Conservation (phyloP, 2,888 invertebrate genomes). For the Allygus modestus region DNA sequence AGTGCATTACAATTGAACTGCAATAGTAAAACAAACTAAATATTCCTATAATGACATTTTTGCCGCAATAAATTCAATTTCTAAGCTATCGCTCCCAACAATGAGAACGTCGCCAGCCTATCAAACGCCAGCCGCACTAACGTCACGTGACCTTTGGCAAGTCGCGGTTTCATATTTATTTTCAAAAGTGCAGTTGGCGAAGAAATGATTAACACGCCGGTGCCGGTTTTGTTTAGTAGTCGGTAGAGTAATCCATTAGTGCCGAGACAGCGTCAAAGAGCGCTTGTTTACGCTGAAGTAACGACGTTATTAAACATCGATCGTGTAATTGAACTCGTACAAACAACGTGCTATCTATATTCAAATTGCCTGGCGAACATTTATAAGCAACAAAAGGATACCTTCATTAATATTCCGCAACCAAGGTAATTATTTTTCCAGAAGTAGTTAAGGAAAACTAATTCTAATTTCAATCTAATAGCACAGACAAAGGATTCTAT, state of each 20-base stretch:
- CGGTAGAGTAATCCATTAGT: slow-evolving; percentile 11
- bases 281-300: slow-evolving; percentile 6
- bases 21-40: no score
- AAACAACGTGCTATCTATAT: neutral
- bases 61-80: no score
- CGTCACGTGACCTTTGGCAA: no score
- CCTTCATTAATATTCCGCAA: neutral
- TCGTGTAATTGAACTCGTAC: neutral
- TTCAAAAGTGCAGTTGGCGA: neutral
- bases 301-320: slow-evolving; percentile 29
- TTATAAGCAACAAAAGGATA: neutral
- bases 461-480: neutral
- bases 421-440: neutral
- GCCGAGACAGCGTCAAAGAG: neutral
- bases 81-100: no score
- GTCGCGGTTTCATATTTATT: neutral
- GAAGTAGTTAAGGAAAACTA: neutral
- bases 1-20: no score
- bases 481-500: no score
- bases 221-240: neutral
- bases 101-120: no score
- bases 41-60: no score
- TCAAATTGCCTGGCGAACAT: neutral
- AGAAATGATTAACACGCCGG: neutral
- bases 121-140: no score